Conservation (phyloP, 2,113 vertebrate genomes). For the Caretta caretta region DNA sequence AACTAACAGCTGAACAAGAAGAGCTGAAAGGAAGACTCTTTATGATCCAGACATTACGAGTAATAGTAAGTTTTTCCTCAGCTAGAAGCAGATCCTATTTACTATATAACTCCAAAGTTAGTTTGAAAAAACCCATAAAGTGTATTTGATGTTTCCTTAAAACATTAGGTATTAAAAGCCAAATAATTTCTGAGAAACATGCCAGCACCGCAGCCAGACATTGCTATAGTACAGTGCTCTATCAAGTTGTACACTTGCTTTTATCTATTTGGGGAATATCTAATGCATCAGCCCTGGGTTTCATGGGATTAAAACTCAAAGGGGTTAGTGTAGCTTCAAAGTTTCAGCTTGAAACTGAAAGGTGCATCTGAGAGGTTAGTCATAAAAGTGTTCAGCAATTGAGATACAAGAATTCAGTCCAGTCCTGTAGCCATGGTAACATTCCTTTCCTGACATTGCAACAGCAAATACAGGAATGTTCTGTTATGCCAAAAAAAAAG, state of each 20-base stretch:
- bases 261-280: not conserved
- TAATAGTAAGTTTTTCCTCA: not conserved
- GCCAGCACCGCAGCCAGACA: not conserved
- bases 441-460: not conserved
- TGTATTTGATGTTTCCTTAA: not conserved
- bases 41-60: not conserved
- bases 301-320: not conserved
- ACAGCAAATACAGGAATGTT: not conserved
- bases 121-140: not conserved
- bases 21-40: not conserved
- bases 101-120: not conserved
- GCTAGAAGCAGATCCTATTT: not conserved
- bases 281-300: not conserved
- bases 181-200: not conserved
- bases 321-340: not conserved
- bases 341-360: constrained; percentile 5
- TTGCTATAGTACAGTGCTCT: not conserved
- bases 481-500: not conserved
- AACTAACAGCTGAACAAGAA: not conserved
- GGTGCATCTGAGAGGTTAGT: not conserved
- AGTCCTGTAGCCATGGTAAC: constrained; percentile 58
- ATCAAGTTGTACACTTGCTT: not conserved
- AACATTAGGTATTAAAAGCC: not conserved
- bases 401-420: constrained; percentile 14
- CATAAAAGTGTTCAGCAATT: not conserved